Evolutionary conservation across 2,888 invertebrate genomes (phyloP), one percentile per base, ranked within the genome.

Genomic region (Watsonalla cultraria): DNA sequence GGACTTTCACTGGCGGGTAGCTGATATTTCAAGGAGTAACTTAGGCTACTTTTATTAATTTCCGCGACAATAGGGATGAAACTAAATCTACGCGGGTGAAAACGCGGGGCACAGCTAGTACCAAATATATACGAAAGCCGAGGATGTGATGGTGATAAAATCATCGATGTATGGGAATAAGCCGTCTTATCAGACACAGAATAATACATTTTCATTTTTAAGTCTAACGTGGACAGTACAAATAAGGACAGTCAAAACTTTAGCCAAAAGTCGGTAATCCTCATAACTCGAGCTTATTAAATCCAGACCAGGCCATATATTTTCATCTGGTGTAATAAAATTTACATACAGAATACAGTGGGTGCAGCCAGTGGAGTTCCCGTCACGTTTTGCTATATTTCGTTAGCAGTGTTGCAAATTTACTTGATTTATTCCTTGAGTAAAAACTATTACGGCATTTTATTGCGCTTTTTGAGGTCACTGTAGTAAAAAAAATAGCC

Each of bases 241-340:
- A 49, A 37, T 24, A 24, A 7, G 39, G 49, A 37, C 35, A 49
- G 8, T 14, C 39, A 15, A 11, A 49, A 15, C 39, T 37, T 35
- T 7, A 39, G 37, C 39, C 15, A 35, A 15, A 49, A 39, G n/a
- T 8, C 46, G 24, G 24, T 46, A 24, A 46, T 46, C n/a, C 55
- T 51, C 59, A 59, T 51, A 61, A 49, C 62, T 54, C 33, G 42
- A 65, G 66, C 64, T 74, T 71, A 71, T 68, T 74, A 71, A 72
- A 63, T 66, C 62, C 67, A 52, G 65, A 57, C 51, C 56, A 46
- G 54, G 8, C 56, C 59, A 59, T 70, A 74, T 74, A 76, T 77
- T 77, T 76, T 74, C 74, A 78, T 78, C 72, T 72, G 66, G 56
- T 49, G 68, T 71, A 74, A 80, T 80, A 78, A 79, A 78, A 80